Base-by-base conservation (phyloP, 1,140 invertebrate species). In the Aphaenogaster rudis region DNA sequence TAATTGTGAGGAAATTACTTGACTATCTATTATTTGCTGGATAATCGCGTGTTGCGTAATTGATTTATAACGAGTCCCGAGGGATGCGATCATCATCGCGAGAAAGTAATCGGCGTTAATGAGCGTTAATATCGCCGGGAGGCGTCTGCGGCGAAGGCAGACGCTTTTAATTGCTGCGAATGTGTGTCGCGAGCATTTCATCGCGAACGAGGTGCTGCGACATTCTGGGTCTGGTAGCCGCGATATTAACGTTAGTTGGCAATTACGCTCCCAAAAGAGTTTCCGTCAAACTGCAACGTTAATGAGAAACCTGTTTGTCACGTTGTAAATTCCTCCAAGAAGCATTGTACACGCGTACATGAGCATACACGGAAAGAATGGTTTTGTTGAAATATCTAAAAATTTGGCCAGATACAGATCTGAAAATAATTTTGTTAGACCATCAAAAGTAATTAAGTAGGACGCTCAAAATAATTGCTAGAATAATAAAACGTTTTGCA, bases 251-350 rank as follows among this genome's bases (percentile, higher is more conserved):
- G 21, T 76, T 36, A 48, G 67, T 76, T 63, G 15, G 42, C 71
- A 85, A 85, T 85, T 85, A 85, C 69, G 11, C 3, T 85, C 7
- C n/a, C 28, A 39, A 77, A 79, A 48, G 28, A 2, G 11, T 76
- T 48, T 50, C 17, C 17, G 45, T 85, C 57, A 85, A 85, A 85
- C 69, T 54, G 69, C 69, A 48, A 21, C 21, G 71, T 50, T 85
- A 85, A 85, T 63, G 57, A 85, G 71, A 77, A 85, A 77, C 57
- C 45, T 63, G 71, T 85, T 85, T 77, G 57, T 74, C 57, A 61
- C 39, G 15, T 50, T 9, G 28, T 54, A 57, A 36, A 84, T 74
- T 63, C 17, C 15, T 48, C 54, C 15, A 28, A 66, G 28, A 64
- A 36, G 15, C 21, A 61, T 59, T 45, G 28, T 45, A 39, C 9